Evolutionary conservation across 2,113 vertebrate species (phyloP).

Genomic region (Chlamydotis undulata): DNA sequence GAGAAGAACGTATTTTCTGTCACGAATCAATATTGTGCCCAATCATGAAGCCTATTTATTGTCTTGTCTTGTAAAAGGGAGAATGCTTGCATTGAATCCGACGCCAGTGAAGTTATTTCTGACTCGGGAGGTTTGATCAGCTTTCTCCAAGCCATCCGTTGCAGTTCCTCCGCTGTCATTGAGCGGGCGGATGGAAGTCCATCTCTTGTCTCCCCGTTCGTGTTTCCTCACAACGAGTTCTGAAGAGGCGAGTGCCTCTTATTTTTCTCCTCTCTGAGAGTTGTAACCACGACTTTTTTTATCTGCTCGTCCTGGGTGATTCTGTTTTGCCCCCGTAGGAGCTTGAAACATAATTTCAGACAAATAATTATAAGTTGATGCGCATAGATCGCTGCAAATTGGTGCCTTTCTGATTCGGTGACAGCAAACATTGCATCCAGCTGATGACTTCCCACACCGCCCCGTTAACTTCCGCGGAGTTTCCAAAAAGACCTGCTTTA

Average conservation of each 20-base stretch:
- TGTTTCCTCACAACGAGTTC: neutral
- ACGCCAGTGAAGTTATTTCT: neutral
- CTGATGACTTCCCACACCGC: slow-evolving; percentile 7
- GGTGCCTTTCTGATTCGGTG: slow-evolving; percentile 1
- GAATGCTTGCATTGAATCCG: neutral
- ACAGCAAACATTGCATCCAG: neutral
- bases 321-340: neutral
- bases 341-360: neutral
- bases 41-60: neutral
- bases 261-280: neutral
- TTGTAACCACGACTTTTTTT: neutral
- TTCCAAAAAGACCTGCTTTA: neutral
- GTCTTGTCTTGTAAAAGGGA: neutral
- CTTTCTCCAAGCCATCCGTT: neutral
- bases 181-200: neutral
- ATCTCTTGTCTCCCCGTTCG: neutral
- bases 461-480: slow-evolving; percentile 16
- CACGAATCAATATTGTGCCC: neutral
- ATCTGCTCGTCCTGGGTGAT: neutral
- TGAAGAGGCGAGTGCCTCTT: neutral
- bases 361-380: neutral
- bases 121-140: neutral
- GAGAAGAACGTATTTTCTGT: neutral
- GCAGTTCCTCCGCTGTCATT: neutral
- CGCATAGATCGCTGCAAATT: neutral